Conservation (phyloP, 2,888 invertebrate genomes). For the Ernsta delagoae region DNA sequence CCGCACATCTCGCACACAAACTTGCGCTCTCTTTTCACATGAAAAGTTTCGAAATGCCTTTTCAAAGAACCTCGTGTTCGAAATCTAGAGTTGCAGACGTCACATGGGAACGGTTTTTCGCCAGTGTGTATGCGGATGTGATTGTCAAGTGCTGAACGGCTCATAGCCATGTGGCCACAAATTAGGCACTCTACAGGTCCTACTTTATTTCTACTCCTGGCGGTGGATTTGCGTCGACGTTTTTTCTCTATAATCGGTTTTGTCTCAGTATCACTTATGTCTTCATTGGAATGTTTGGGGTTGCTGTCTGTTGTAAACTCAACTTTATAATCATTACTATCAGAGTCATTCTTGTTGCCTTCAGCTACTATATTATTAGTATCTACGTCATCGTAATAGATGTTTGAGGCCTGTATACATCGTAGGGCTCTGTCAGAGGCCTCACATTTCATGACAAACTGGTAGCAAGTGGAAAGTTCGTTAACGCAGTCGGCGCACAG, state of each 20-base stretch:
- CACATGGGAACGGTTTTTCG: slow-evolving; percentile 69
- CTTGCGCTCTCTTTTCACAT: slow-evolving; percentile 60
- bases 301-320: slow-evolving; percentile 31
- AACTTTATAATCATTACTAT: slow-evolving; percentile 35
- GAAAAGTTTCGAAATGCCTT: slow-evolving; percentile 63
- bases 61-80: slow-evolving; percentile 65
- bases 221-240: neutral
- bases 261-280: neutral
- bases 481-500: slow-evolving; percentile 65
- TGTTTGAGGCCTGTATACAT: slow-evolving; percentile 46
- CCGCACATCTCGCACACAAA: slow-evolving; percentile 77
- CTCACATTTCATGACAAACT: slow-evolving; percentile 69
- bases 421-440: slow-evolving; percentile 66
- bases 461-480: slow-evolving; percentile 61
- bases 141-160: slow-evolving; percentile 66
- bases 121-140: slow-evolving; percentile 76
- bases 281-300: slow-evolving; percentile 33
- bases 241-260: neutral
- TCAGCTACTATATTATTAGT: slow-evolving; percentile 32
- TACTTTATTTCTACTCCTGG: slow-evolving; percentile 50
- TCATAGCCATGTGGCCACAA: slow-evolving; percentile 61
- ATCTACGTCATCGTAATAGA: slow-evolving; percentile 5
- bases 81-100: slow-evolving; percentile 59
- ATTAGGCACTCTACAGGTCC: slow-evolving; percentile 64
- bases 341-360: slow-evolving; percentile 50